A percentile compares a stretch with the other conserved stretches of the same genome.
These are phyloP conservation scores for Acanthornis magna DNA, from an alignment of 2,797 vertebrate species.

Conservation along the genomic window DNA sequence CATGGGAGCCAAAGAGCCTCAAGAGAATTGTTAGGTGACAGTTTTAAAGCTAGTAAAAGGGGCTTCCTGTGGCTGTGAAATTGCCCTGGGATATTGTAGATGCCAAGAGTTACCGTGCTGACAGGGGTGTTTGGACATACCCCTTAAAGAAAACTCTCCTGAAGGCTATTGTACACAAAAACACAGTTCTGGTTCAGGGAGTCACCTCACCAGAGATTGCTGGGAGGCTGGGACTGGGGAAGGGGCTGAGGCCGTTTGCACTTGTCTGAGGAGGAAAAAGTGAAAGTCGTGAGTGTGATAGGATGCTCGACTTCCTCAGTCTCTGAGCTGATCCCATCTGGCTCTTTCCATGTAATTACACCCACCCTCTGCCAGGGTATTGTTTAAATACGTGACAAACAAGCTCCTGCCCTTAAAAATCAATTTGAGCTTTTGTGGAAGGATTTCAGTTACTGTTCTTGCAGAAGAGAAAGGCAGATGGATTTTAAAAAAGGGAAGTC, in stretches of 20 bases:
- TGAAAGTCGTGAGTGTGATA: background rate
- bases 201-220: background rate
- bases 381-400: background rate
- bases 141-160: background rate
- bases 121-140: background rate
- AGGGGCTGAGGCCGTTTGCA: background rate
- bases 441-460: background rate
- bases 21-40: background rate
- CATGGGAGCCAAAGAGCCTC: background rate
- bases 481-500: background rate
- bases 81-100: background rate
- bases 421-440: background rate
- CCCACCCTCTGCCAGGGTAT: background rate
- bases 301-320: background rate
- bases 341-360: background rate
- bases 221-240: background rate
- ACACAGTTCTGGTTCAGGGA: background rate
- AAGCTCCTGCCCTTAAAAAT: background rate
- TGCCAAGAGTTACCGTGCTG: background rate
- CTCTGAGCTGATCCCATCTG: background rate
- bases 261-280: background rate
- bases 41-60: background rate
- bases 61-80: background rate
- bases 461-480: background rate
- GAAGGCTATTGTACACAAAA: background rate